These are phyloP conservation scores for Nannospalax galili DNA, from an alignment of 2,113 vertebrate species.

Conservation along the genomic window DNA sequence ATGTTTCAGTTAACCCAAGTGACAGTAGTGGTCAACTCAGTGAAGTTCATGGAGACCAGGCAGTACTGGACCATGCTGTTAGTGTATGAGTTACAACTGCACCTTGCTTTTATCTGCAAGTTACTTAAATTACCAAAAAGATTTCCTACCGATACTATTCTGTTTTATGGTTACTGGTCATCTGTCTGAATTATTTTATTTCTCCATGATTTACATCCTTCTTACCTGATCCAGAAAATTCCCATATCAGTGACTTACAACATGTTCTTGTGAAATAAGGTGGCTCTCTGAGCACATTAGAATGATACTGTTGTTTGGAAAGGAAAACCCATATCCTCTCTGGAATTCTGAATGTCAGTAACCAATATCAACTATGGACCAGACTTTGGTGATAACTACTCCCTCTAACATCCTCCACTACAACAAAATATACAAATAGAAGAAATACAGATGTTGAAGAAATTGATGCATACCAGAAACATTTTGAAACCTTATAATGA, in stretches of 20 bases:
- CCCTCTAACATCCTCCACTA: not conserved
- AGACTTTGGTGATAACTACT: not conserved
- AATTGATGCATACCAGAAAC: not conserved
- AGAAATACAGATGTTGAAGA: not conserved
- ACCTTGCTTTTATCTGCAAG: not conserved
- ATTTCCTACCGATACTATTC: not conserved
- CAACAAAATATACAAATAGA: not conserved
- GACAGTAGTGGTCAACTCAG: not conserved
- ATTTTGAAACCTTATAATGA: not conserved
- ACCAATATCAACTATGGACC: not conserved
- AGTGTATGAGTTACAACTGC: not conserved
- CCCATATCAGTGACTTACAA: not conserved
- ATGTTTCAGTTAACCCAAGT: not conserved
- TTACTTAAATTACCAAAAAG: not conserved
- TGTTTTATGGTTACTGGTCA: not conserved
- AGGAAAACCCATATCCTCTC: not conserved
- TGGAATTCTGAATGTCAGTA: not conserved
- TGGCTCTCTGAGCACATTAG: rapidly evolving
- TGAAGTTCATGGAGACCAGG: rapidly evolving
- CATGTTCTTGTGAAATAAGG: not conserved
- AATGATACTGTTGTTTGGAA: not conserved
- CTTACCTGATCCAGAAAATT: not conserved
- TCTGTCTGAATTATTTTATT: not conserved
- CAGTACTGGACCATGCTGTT: rapidly evolving
- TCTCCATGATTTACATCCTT: not conserved